These are phyloP conservation scores for Trogon surrucura DNA, from an alignment of 2,113 vertebrate genomes.

Conservation along the genomic window DNA sequence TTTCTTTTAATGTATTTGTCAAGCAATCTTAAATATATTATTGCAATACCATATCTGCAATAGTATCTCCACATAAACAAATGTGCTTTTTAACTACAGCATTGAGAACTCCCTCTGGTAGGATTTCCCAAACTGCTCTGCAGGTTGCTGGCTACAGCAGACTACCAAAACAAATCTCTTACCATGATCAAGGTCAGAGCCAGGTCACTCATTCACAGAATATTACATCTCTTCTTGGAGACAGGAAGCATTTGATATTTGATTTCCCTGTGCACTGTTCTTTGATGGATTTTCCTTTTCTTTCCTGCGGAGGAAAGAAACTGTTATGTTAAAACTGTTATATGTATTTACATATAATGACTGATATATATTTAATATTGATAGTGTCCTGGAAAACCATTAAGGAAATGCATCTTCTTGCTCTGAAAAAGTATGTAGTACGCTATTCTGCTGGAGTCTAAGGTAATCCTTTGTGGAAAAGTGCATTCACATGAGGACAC, in stretches of 20 bases:
- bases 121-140: slow-evolving; percentile 85
- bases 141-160: slow-evolving; percentile 85
- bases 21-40: slow-evolving; percentile 55
- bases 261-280: slow-evolving; percentile 51
- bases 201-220: slow-evolving; percentile 82
- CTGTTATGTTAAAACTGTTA: slow-evolving; percentile 47
- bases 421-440: slow-evolving; percentile 8
- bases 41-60: slow-evolving; percentile 61
- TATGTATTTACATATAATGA: slow-evolving; percentile 34
- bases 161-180: slow-evolving; percentile 91
- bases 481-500: not conserved
- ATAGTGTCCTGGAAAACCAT: slow-evolving; percentile 12
- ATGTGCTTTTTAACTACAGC: slow-evolving; percentile 73
- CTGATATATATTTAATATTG: slow-evolving; percentile 22
- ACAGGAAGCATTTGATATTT: slow-evolving; percentile 75
- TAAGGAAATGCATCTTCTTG: slow-evolving; percentile 1
- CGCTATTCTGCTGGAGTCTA: not conserved
- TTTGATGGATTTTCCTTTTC: slow-evolving; percentile 78
- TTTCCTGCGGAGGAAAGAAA: slow-evolving; percentile 57
- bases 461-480: slow-evolving; percentile 1
- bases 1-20: slow-evolving; percentile 49
- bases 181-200: slow-evolving; percentile 82
- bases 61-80: slow-evolving; percentile 61
- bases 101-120: slow-evolving; percentile 78
- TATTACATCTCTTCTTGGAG: slow-evolving; percentile 74